These are phyloP conservation scores for Astropecten irregularis DNA, from an alignment of 53 echinoderm and acorn worm species.

Conservation along the genomic window DNA sequence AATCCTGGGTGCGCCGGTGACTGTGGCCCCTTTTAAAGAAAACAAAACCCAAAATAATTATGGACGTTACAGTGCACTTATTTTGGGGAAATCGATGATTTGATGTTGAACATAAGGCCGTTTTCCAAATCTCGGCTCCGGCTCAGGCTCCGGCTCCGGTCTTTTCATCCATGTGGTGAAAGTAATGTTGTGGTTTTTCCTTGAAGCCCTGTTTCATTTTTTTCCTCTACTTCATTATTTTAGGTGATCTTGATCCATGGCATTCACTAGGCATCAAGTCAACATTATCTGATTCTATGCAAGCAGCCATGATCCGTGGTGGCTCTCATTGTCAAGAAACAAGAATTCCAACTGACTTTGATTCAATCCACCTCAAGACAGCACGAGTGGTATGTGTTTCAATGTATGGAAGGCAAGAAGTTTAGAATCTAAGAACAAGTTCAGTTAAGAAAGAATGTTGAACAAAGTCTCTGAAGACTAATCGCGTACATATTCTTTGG, in stretches of 20 bases:
- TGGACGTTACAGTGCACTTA: background rate
- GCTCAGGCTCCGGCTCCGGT: background rate
- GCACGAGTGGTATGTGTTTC: slow-evolving; percentile 42
- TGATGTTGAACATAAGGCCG: background rate
- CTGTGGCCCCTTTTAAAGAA: no score
- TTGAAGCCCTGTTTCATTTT: slow-evolving; percentile 23
- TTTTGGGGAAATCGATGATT: background rate
- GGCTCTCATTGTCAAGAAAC: slow-evolving; percentile 68
- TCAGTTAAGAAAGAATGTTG: background rate
- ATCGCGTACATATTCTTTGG: background rate
- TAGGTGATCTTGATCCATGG: slow-evolving; percentile 73
- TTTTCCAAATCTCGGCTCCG: background rate
- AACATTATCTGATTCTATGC: slow-evolving; percentile 28
- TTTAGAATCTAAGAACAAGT: background rate
- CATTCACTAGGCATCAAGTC: slow-evolving; percentile 62
- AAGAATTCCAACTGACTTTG: background rate
- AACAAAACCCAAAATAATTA: background rate
- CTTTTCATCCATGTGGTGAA: background rate
- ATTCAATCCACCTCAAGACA: slow-evolving; percentile 9
- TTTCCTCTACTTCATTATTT: background rate
- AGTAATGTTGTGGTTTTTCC: background rate
- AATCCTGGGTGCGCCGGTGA: no score
- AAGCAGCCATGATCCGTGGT: slow-evolving; percentile 63
- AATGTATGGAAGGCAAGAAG: background rate
- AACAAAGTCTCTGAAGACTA: background rate